These are phyloP conservation scores for Apteryx mantelli DNA, from an alignment of 2,113 vertebrate species.

Conservation along the genomic window DNA sequence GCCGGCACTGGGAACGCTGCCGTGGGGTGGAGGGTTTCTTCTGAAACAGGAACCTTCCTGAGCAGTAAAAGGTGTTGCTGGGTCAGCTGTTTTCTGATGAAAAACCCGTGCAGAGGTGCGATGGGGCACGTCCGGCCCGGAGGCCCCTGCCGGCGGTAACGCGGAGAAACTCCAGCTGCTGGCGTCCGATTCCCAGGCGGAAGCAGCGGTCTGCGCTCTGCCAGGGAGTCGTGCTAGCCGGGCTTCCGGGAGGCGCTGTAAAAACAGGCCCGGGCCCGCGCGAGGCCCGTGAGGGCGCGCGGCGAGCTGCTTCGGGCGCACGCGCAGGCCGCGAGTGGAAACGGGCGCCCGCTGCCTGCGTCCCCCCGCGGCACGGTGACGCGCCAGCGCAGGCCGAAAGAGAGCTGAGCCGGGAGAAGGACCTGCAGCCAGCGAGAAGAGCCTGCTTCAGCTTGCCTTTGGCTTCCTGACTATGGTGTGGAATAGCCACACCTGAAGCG, in stretches of 20 bases:
- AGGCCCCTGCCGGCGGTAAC: neutral
- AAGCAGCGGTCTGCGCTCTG: neutral
- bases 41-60: neutral
- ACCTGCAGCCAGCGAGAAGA: neutral
- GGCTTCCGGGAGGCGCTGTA: neutral
- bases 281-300: neutral
- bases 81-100: neutral
- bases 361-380: neutral
- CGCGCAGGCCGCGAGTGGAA: neutral
- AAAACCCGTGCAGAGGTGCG: neutral
- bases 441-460: neutral
- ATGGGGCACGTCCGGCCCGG: neutral
- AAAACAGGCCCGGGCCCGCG: neutral
- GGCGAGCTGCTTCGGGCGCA: neutral
- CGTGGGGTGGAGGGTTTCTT: neutral
- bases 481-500: neutral
- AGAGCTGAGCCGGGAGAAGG: neutral
- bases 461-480: neutral
- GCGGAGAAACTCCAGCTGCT: neutral
- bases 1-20: accelerated
- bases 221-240: neutral
- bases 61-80: neutral
- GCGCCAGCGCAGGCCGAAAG: neutral
- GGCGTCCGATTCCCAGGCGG: neutral
- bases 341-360: neutral